Percentiles rank a stretch among this genome's conserved stretches.
phyloP scores from a whole-genome alignment of 2,797 vertebrate species.

The Syngnathus rostellatus region DNA sequence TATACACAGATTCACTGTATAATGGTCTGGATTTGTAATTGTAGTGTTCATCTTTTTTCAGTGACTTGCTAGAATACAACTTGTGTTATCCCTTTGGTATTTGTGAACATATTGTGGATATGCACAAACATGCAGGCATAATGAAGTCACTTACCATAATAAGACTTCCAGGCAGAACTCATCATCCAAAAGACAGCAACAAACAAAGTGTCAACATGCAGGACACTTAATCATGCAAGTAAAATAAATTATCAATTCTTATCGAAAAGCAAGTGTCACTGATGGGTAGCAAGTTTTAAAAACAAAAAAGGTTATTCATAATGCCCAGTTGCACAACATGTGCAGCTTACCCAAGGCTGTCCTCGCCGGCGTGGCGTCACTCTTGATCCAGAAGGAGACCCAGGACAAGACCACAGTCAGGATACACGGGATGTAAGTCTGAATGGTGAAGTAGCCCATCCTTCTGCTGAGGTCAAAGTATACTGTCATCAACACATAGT shows the following conservation, averaged over 20 bases:
- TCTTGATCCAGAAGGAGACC: conserved; percentile 98
- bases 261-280: not conserved
- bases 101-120: not conserved
- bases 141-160: conserved; percentile 38
- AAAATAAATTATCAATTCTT: conserved; percentile 6
- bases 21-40: not conserved
- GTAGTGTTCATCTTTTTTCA: not conserved
- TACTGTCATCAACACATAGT: conserved; percentile 93
- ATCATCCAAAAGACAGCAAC: conserved; percentile 54
- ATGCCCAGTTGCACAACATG: not conserved
- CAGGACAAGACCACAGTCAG: conserved; percentile 94
- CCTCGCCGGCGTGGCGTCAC: conserved; percentile 90
- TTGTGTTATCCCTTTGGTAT: not conserved
- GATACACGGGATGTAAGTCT: conserved; percentile 96
- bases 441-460: conserved; percentile 98
- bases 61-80: not conserved
- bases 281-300: not conserved
- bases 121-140: not conserved
- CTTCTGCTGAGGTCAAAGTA: conserved; percentile 92
- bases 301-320: not conserved
- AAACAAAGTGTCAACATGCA: conserved; percentile 54
- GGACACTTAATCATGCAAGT: conserved; percentile 31
- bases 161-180: conserved; percentile 26
- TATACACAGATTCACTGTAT: not conserved
- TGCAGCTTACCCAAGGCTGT: conserved; percentile 79